These are phyloP conservation scores for Petrocephalus sullivani DNA, from an alignment of 2,797 vertebrate species.

Conservation along the genomic window DNA sequence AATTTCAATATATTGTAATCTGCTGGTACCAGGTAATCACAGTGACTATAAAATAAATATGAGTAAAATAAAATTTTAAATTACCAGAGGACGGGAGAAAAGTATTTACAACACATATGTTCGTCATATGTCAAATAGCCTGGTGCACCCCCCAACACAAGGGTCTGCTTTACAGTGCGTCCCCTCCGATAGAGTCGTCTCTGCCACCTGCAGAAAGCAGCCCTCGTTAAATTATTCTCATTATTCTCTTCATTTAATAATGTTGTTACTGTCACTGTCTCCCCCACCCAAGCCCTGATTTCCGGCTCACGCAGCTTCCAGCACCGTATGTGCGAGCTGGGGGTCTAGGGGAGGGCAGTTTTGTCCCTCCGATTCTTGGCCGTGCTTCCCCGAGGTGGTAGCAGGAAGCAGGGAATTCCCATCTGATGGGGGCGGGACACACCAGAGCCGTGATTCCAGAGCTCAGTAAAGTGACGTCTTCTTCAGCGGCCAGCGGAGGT, in stretches of 20 bases:
- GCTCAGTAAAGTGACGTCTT: neutral
- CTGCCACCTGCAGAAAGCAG: too few species aligned
- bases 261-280: neutral
- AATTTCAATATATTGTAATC: constrained; percentile 13
- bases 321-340: neutral
- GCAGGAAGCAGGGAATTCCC: neutral
- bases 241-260: neutral
- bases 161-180: neutral
- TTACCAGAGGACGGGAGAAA: constrained; percentile 4
- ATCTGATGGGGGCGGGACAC: neutral
- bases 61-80: constrained; percentile 14
- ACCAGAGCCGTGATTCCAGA: neutral
- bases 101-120: constrained; percentile 1
- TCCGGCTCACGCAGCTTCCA: neutral
- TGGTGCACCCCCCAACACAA: neutral
- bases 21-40: constrained; percentile 28
- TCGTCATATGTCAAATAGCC: neutral
- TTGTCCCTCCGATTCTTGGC: neutral
- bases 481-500: neutral
- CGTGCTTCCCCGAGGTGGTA: neutral
- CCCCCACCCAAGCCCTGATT: neutral
- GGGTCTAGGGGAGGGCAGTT: neutral
- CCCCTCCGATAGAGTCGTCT: neutral
- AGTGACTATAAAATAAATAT: constrained; percentile 23
- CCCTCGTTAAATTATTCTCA: neutral